phyloP scores from a whole-genome alignment of 2,113 vertebrate species.

The Meleagris gallopavo region DNA sequence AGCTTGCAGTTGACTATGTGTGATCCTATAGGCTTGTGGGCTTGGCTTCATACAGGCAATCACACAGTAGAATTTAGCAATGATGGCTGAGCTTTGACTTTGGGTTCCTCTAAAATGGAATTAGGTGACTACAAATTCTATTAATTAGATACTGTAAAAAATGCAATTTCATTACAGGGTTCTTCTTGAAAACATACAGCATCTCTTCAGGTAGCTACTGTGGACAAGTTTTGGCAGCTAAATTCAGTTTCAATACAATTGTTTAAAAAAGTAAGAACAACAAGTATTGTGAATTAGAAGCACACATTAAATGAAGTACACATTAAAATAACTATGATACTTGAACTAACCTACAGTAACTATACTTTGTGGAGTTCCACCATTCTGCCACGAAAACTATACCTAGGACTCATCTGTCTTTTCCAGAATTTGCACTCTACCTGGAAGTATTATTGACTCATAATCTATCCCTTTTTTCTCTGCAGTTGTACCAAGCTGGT shows the following conservation, averaged over 20 bases:
- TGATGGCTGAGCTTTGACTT: background rate
- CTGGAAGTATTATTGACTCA: background rate
- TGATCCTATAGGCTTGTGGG: constrained; percentile 26
- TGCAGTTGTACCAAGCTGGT: background rate
- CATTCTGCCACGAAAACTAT: background rate
- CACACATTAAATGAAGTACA: background rate
- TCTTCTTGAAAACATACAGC: background rate
- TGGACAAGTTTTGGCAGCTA: background rate
- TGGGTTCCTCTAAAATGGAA: background rate
- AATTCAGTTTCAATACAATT: background rate
- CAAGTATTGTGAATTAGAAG: background rate
- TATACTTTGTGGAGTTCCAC: background rate
- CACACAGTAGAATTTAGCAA: constrained; percentile 21
- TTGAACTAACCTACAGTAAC: background rate
- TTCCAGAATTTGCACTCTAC: background rate
- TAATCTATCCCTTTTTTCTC: background rate
- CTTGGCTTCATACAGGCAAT: constrained; percentile 34
- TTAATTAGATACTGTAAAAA: background rate
- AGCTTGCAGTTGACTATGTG: constrained; percentile 43
- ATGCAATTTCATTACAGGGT: background rate
- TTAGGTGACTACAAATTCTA: constrained; percentile 10
- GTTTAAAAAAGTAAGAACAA: background rate
- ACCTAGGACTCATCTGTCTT: background rate
- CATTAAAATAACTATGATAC: background rate
- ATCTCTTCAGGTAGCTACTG: background rate